Base-by-base conservation (phyloP, 2,888 invertebrate genomes). In the Amphipoea lucens region DNA sequence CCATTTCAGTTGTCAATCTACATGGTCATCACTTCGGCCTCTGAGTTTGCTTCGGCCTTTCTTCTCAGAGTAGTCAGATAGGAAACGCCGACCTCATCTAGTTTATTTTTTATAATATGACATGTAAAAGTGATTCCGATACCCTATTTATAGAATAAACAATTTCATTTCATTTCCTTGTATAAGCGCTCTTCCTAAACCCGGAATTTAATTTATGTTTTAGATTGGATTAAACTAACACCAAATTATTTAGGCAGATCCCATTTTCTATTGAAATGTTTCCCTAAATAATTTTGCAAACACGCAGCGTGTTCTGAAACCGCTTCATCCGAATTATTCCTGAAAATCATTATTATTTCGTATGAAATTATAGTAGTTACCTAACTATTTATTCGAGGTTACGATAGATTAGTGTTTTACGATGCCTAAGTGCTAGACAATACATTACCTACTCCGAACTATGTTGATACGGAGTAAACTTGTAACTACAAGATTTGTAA, bases 351-450 rank as follows among this genome's bases (percentile, higher is more conserved):
- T 81, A 84, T 68, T 73, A 70, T 76, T 86, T 81, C 62, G 78
- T 75, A 70, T 78, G 51, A 73, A 85, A 85, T 79, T 62, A 69
- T 85, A 48, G 78, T 74, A 82, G 74, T 79, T 77, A 36, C 36
- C 36, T 36, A 80, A 83, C 73, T 83, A 77, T 76, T 76, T 60
- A 62, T 66, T 72, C 23, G 72, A 68, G 57, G 67, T 76, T 75
- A 75, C 76, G 51, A 85, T 85, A 51, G 83, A 85, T 85, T 83
- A 80, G 83, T 77, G 54, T 75, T 85, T 85, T 85, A 85, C 80
- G 83, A 80, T 80, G 74, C 57, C 45, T 83, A 76, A 76, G 75
- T 79, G 66, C 65, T 76, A 85, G 62, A 79, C 85, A 76, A 74
- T 76, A 85, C 79, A 85, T 85, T 63, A 74, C 45, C 65, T 79